A percentile compares a stretch with the other conserved stretches of the same genome.
Conservation (phyloP, 2,797 vertebrate genomes). For the Enoplosus armatus region DNA sequence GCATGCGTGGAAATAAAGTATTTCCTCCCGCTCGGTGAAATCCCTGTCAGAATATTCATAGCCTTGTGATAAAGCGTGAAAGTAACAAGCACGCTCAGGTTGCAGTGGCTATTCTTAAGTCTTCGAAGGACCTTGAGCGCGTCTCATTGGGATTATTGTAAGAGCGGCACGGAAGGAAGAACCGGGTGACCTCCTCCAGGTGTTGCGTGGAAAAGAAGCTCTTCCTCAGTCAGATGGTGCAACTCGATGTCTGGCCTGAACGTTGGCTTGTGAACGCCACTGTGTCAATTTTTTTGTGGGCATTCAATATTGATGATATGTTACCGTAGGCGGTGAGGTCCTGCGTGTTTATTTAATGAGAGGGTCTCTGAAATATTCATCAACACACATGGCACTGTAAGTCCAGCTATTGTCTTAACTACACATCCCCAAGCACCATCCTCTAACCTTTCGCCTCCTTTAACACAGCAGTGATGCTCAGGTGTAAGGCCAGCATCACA, state of each 20-base stretch:
- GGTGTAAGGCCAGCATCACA: neutral
- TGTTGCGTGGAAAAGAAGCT: constrained; percentile 42
- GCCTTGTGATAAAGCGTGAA: constrained; percentile 34
- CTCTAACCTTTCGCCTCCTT: constrained; percentile 32
- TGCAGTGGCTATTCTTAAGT: constrained; percentile 34
- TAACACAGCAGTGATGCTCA: neutral
- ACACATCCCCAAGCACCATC: constrained; percentile 30
- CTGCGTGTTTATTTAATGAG: constrained; percentile 83
- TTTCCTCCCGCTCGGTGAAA: constrained; percentile 39
- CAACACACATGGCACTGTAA: constrained; percentile 61
- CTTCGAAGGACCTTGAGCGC: constrained; percentile 33
- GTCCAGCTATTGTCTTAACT: constrained; percentile 48
- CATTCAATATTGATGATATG: constrained; percentile 77
- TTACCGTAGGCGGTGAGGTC: constrained; percentile 62
- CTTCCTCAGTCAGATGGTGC: constrained; percentile 31
- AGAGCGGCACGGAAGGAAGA: constrained; percentile 43
- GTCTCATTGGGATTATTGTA: constrained; percentile 41
- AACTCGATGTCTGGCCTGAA: constrained; percentile 26
- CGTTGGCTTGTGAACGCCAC: constrained; percentile 29
- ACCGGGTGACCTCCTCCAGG: constrained; percentile 59
- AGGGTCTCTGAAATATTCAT: constrained; percentile 82
- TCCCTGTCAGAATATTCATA: constrained; percentile 51
- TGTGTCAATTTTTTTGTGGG: constrained; percentile 47
- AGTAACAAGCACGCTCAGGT: constrained; percentile 44
- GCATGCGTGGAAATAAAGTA: constrained; percentile 34